Base-by-base conservation (phyloP, 30 jellyfish, hydroid and myxozoan genomes). In the Sanderia malayensis region DNA sequence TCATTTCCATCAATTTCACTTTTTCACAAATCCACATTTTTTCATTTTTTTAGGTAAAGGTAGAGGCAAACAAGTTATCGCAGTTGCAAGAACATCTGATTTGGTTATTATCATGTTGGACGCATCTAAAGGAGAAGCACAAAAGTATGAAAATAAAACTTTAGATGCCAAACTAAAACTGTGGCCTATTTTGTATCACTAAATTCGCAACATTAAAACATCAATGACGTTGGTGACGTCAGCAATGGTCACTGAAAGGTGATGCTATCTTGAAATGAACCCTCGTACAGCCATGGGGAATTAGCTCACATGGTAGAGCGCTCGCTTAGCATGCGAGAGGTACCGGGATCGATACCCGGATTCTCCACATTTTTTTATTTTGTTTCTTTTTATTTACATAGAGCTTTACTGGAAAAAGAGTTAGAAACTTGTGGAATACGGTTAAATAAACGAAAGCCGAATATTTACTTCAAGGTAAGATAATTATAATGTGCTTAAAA, bases 51-150 rank as follows among this genome's bases (percentile, higher is more conserved):
- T 58, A 92, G 99, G 99, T 21, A 92, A 92, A 70, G 99, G 99
- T 3, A 77, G 99, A 31, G 99, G 99, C 7, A 93, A 86, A 76
- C 99, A 93, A 62, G 99, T 93, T 8, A 93, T 93, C 21, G 99
- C 99, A 1, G 99, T 93, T 30, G 99, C 99, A 55, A 61, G 99
- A 32, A 93, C 99, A 0, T 74, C 99, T 0, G 99, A 93, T 67
- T 44, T 93, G 33, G 97, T 93, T 52, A 76, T 93, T 30, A 93
- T 93, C 37, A 93, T 93, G 99, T 65, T 93, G 74, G 99, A 93
- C 78, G 96, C 99, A 8, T 70, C 93, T 1, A 86, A 93, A 76
- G 96, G 96, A 2, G 97, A 93, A 34, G 59, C 82, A 3, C 99
- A 93, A 62, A 87, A 82, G 99, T 93, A 74, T 24, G 92, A 22